A percentile compares a stretch with the other conserved stretches of the same genome.
Evolutionary conservation across 2,888 invertebrate genomes (phyloP).

Genomic region (Drosophila recens): DNA sequence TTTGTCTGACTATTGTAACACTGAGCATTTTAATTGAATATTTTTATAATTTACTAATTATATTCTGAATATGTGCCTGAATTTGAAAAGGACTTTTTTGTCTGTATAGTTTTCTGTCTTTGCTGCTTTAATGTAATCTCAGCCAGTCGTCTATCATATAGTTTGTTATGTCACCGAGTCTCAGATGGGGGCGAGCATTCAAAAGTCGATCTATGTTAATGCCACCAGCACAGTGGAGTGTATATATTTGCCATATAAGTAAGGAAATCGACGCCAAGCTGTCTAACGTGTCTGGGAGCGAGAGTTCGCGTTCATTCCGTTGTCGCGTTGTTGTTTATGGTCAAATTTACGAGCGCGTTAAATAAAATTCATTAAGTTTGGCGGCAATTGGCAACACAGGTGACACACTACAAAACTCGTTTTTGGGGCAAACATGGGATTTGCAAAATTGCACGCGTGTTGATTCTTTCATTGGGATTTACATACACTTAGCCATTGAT

Average conservation of each 20-base stretch:
- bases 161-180: conserved; percentile 20
- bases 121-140: not conserved
- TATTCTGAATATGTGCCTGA: too few relatives aligned
- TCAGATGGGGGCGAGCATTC: conserved; percentile 9
- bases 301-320: conserved; percentile 22
- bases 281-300: conserved; percentile 56
- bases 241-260: not conserved
- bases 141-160: not conserved
- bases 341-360: conserved; percentile 46
- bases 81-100: too few relatives aligned
- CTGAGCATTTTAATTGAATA: too few relatives aligned
- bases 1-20: too few relatives aligned
- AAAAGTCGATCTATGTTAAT: conserved; percentile 25
- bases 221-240: conserved; percentile 9
- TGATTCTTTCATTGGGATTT: conserved; percentile 32
- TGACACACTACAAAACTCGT: conserved; percentile 39
- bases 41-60: too few relatives aligned
- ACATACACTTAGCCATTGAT: conserved; percentile 15
- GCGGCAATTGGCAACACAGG: conserved; percentile 24
- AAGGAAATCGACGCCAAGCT: conserved; percentile 61
- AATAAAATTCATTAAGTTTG: conserved; percentile 44
- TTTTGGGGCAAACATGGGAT: conserved; percentile 22
- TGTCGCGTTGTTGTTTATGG: conserved; percentile 22
- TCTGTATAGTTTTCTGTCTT: not conserved
- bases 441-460: conserved; percentile 23